Evolutionary conservation across 2,888 invertebrate genomes (phyloP), one percentile per base, ranked within the genome.

Genomic region (Bhutanitis thaidina): DNA sequence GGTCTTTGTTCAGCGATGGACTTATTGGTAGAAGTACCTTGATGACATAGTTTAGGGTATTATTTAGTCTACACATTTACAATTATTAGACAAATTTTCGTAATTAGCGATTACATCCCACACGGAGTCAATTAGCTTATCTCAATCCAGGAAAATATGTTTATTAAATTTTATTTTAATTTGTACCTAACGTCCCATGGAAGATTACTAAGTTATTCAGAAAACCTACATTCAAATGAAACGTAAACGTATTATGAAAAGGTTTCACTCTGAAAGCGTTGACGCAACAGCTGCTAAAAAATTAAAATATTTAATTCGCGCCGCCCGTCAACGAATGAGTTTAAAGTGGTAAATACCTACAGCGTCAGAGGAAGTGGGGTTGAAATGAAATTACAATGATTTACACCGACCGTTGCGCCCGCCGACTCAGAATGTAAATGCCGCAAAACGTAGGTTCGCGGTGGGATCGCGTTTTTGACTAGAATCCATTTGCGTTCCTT

Each of bases 341-440:
- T 43, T 37, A 53, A 49, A 58, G 49, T 54, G 59, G 56, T 53
- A 56, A 57, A 53, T 55, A 51, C 50, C 41, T 52, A 54, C 51
- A 39, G 39, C 45, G 45, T 52, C 47, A 57, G 55, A 58, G 57
- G 56, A 59, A 58, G 58, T 47, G 55, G 52, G 57, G 56, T 53
- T 58, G 55, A 63, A 65, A 68, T 65, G 61, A 67, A 65, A 69
- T 71, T 68, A 67, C 67, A 66, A 64, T 68, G 68, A 69, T 71
- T 71, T 67, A 69, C 66, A 65, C 59, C 61, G 53, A 59, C 58
- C n/a, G n/a, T n/a, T n/a, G 46, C 53, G 54, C 54, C 57, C 57
- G 59, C 53, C 60, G 62, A 61, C 63, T 61, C 58, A 57, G 60
- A 64, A 64, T 64, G 62, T 62, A 66, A 67, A 65, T 61, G 59